Conservation (phyloP, 2,888 invertebrate species). For the Protodeltote pygarga region DNA sequence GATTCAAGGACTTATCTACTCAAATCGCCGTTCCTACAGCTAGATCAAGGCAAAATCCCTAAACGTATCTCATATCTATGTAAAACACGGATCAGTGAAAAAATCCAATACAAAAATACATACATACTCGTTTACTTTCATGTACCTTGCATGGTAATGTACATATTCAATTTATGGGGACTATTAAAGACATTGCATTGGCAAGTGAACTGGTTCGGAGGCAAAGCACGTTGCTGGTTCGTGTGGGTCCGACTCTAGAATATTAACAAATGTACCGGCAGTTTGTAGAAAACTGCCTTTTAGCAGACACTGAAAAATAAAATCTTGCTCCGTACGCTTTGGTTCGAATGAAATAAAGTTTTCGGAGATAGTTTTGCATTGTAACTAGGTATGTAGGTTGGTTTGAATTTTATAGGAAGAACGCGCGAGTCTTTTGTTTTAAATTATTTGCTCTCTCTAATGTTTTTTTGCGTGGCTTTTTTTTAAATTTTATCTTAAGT, state of each 20-base stretch:
- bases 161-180: constrained; percentile 76
- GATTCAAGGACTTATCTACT: too few species aligned
- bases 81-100: background rate
- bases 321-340: constrained; percentile 55
- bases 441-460: background rate
- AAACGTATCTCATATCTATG: background rate
- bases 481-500: too few species aligned
- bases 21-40: too few species aligned
- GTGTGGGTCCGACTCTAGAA: constrained; percentile 62
- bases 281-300: constrained; percentile 69
- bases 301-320: constrained; percentile 70
- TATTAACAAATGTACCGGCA: constrained; percentile 64
- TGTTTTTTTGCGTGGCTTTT: background rate
- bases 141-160: constrained; percentile 62
- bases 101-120: constrained; percentile 6
- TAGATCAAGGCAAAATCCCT: too few species aligned
- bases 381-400: constrained; percentile 17
- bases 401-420: background rate
- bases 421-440: background rate
- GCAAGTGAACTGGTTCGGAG: constrained; percentile 46
- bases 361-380: constrained; percentile 47
- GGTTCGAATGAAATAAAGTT: constrained; percentile 55
- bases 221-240: constrained; percentile 55
- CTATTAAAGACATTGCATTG: constrained; percentile 78
- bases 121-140: constrained; percentile 46